Percentiles rank a stretch among this genome's conserved stretches.
These are phyloP conservation scores for Microplitis demolitor DNA, from an alignment of 1,140 invertebrate species.

Conservation along the genomic window DNA sequence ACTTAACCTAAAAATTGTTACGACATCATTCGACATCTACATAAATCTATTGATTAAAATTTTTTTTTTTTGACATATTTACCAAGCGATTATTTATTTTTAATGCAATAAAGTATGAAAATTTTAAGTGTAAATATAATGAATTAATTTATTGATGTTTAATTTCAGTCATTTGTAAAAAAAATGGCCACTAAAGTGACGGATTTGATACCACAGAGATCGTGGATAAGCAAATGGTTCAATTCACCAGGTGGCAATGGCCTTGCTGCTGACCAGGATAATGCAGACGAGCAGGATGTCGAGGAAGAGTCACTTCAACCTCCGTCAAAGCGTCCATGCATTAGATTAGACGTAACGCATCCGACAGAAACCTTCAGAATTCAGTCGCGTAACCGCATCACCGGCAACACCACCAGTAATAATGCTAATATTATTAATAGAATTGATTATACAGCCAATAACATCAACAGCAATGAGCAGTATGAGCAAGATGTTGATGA, in stretches of 20 bases:
- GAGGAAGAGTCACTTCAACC: constrained; percentile 46
- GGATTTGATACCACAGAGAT: constrained; percentile 55
- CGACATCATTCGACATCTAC: neutral
- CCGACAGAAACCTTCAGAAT: constrained; percentile 57
- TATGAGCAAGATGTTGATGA: constrained; percentile 35
- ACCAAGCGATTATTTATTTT: no score
- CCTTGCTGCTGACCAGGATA: constrained; percentile 31
- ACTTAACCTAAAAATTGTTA: neutral
- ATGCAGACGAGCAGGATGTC: constrained; percentile 37
- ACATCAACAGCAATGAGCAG: no score
- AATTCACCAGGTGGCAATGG: constrained; percentile 49
- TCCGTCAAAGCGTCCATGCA: constrained; percentile 52
- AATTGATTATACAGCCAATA: no score
- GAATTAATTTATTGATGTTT: neutral
- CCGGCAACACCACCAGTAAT: no score
- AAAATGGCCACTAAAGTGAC: constrained; percentile 58
- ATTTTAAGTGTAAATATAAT: neutral
- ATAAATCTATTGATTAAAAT: neutral
- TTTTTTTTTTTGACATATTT: no score
- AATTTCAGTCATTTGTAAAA: constrained; percentile 58
- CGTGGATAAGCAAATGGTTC: constrained; percentile 59
- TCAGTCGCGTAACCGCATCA: constrained; percentile 29
- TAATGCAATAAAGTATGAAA: neutral
- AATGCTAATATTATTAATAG: no score
- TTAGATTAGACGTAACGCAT: constrained; percentile 56